Evolutionary conservation across 2,888 invertebrate species (phyloP).

Genomic region (Epicampocera succincta): DNA sequence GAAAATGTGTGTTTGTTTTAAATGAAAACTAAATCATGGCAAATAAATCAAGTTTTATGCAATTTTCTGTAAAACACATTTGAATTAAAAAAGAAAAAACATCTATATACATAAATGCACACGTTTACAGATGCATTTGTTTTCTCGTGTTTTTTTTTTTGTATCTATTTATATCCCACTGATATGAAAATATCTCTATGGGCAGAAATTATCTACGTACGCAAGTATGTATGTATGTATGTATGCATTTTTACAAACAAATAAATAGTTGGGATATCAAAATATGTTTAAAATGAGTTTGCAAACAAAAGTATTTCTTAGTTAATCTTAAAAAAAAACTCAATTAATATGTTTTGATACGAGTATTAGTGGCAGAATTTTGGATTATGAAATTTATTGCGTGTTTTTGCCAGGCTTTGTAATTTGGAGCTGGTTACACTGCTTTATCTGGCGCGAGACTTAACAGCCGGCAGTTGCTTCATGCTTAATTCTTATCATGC

Average conservation of each 20-base stretch:
- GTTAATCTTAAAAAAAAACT: conserved; percentile 48
- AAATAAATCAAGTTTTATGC: conserved; percentile 60
- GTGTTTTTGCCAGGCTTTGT: too few species aligned
- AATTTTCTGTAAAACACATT: conserved; percentile 46
- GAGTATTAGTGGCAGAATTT: background rate
- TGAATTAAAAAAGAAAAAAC: conserved; percentile 42
- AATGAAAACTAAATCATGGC: conserved; percentile 44
- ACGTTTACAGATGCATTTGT: conserved; percentile 4
- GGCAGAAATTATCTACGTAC: background rate
- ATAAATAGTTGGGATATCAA: background rate
- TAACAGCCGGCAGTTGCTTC: too few species aligned
- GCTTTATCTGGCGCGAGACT: too few species aligned
- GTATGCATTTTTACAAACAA: background rate
- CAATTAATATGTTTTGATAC: background rate
- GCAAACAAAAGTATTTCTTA: conserved; percentile 25
- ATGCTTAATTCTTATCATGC: too few species aligned
- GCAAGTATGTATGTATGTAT: background rate
- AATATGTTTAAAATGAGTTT: background rate
- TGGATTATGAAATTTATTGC: too few species aligned
- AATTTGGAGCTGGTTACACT: too few species aligned
- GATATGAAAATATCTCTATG: conserved; percentile 7
- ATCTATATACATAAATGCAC: too few species aligned
- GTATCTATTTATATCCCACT: conserved; percentile 36
- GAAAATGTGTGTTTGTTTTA: conserved; percentile 7
- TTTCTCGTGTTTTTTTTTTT: conserved; percentile 30